Conservation (phyloP, 2,113 vertebrate species). For the Cephalopterus ornatus region DNA sequence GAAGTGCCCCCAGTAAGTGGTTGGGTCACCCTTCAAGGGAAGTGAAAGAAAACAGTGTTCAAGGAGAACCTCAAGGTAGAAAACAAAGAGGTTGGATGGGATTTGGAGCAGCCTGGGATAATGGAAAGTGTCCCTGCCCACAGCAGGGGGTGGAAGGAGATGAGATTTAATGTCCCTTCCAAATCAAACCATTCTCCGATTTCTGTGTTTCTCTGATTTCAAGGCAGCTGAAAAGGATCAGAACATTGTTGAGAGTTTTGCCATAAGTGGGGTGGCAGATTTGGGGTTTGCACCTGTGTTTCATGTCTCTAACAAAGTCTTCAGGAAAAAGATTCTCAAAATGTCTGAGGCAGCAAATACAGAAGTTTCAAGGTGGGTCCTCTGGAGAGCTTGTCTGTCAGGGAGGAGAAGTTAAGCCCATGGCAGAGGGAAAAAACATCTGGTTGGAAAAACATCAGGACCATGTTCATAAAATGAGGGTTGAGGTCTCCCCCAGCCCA, state of each 20-base stretch:
- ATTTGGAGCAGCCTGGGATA: not conserved
- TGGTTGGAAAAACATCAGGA: not conserved
- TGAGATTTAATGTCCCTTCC: not conserved
- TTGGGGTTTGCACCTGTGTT: not conserved
- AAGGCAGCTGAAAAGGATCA: not conserved
- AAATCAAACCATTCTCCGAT: no score
- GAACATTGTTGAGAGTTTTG: not conserved
- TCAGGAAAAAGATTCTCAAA: not conserved
- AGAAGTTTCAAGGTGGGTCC: not conserved
- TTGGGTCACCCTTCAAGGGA: not conserved
- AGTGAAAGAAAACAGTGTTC: not conserved
- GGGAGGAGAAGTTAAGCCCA: not conserved
- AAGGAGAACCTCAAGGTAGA: not conserved
- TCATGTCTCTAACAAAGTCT: not conserved
- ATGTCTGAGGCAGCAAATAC: not conserved
- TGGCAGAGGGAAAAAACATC: not conserved
- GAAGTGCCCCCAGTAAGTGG: not conserved
- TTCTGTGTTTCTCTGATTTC: not conserved
- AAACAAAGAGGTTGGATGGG: not conserved
- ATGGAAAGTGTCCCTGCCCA: not conserved
- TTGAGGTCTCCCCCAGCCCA: not conserved
- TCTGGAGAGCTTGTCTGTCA: not conserved
- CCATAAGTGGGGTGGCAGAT: not conserved
- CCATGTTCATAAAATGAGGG: rapidly evolving
- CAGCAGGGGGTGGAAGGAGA: not conserved